phyloP scores from a whole-genome alignment of 35 echinoderm and acorn worm genomes.

The Ophiothrix spiculata region DNA sequence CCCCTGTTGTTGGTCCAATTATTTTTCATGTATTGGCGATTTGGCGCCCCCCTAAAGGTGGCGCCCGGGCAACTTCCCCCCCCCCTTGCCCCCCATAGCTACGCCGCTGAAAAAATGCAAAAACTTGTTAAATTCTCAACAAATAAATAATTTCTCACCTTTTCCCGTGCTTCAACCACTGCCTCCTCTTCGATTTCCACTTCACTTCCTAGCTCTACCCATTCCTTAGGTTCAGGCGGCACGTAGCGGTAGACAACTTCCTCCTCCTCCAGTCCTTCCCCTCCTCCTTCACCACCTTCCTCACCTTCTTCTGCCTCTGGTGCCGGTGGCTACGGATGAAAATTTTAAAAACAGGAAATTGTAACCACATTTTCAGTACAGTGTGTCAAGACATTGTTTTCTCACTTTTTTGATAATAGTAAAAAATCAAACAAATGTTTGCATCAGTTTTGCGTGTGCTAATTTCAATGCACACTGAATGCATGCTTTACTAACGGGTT shows the following conservation, averaged over 20 bases:
- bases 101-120: too few relatives aligned
- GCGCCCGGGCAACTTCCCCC: too few relatives aligned
- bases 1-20: too few relatives aligned
- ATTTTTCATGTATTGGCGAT: too few relatives aligned
- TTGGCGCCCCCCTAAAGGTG: too few relatives aligned
- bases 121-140: not conserved
- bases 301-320: slow-evolving; percentile 56
- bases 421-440: too few relatives aligned
- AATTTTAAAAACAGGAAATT: too few relatives aligned
- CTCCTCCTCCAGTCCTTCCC: slow-evolving; percentile 55
- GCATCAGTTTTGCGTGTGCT: too few relatives aligned
- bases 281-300: slow-evolving; percentile 46
- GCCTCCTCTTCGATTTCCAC: slow-evolving; percentile 76
- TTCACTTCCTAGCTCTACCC: slow-evolving; percentile 88
- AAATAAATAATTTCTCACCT: slow-evolving; percentile 32
- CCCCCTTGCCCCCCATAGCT: too few relatives aligned
- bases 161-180: slow-evolving; percentile 54
- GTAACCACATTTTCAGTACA: not conserved
- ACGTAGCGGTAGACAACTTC: slow-evolving; percentile 65
- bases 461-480: too few relatives aligned
- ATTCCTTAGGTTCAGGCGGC: slow-evolving; percentile 90
- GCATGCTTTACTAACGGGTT: too few relatives aligned
- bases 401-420: too few relatives aligned
- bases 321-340: slow-evolving; percentile 18
- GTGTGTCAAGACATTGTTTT: not conserved